Percentiles rank a stretch among this genome's conserved stretches.
Evolutionary conservation across 2,888 invertebrate species (phyloP).

Genomic region (Tenthredo scrophulariae): DNA sequence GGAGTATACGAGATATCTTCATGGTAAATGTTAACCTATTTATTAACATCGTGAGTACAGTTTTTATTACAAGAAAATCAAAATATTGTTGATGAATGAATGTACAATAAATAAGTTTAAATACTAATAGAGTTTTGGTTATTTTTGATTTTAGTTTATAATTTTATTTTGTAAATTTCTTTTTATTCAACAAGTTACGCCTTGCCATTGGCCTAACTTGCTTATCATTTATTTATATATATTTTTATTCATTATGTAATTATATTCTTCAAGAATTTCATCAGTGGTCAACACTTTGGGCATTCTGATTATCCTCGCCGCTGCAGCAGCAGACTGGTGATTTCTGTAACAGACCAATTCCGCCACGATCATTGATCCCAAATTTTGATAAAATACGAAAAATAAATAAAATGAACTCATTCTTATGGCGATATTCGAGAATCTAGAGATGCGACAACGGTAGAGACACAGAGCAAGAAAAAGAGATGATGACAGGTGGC

Average conservation of each 20-base stretch:
- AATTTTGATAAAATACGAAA: background rate
- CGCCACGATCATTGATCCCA: background rate
- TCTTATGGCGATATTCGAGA: background rate
- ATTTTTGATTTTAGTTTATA: background rate
- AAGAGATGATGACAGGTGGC: conserved; percentile 12
- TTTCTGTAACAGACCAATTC: conserved; percentile 67
- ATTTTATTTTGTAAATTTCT: conserved; percentile 39
- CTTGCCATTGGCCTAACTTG: background rate
- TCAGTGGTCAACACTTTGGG: conserved; percentile 71
- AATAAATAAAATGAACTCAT: background rate
- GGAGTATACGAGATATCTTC: background rate
- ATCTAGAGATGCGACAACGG: background rate
- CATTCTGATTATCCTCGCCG: conserved; percentile 68
- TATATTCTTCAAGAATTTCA: conserved; percentile 12
- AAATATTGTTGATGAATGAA: conserved; percentile 28
- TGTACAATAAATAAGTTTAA: conserved; percentile 24
- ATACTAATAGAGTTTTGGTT: background rate
- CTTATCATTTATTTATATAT: background rate
- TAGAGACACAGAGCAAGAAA: background rate
- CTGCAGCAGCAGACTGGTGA: conserved; percentile 73
- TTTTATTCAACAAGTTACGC: background rate
- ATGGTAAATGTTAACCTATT: conserved; percentile 63
- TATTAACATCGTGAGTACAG: conserved; percentile 59
- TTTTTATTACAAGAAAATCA: conserved; percentile 43
- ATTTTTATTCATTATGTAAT: conserved; percentile 25